Base-by-base conservation (phyloP, 2,888 invertebrate genomes). In the Eupithecia subumbrata region DNA sequence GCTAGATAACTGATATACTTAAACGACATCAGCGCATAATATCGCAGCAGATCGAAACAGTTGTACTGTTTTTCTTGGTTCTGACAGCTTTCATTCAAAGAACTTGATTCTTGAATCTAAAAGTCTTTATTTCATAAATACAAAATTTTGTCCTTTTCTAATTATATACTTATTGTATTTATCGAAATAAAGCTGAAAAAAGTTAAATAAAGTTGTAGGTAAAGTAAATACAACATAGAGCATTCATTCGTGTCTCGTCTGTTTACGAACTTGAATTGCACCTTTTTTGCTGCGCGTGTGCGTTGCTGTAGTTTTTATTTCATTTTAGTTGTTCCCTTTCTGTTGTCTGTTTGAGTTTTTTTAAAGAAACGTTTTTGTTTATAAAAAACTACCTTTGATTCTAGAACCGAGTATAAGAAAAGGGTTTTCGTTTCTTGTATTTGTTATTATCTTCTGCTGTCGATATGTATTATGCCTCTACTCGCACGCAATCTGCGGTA, bases 401-500 rank as follows among this genome's bases (percentile, higher is more conserved):
- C 0, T 25, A 5, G 60, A 60, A 25, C 22, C 25, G 25, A 25
- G 25, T 25, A 60, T 56, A 22, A 22, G 56, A 5, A 25, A 60
- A 25, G 56, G 5, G 22, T 60, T 25, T 71, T 60, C 52, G 70
- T 71, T 71, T 60, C 70, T 25, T 14, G 7, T 22, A 25, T 56
- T 22, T 71, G 56, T 40, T 56, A 40, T 71, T 71, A 71, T 60
- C 43, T 45, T n/a, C 68, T 68, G 68, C 25, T 43, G 43, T 43
- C 40, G 37, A 43, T 43, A 11, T 67, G 12, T 40, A 67, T 22
- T 45, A 68, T 43, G 22, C 12, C 37, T 9, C 22, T 68, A 40
- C 73, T 73, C 70, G 40, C 66, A 68, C 66, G 64, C 70, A 70
- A 70, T 74, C 66, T 74, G 66, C 70, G 37, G 70, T 56, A 34